Evolutionary conservation across 2,888 invertebrate genomes (phyloP).

Genomic region (Leucoptera coffeella): DNA sequence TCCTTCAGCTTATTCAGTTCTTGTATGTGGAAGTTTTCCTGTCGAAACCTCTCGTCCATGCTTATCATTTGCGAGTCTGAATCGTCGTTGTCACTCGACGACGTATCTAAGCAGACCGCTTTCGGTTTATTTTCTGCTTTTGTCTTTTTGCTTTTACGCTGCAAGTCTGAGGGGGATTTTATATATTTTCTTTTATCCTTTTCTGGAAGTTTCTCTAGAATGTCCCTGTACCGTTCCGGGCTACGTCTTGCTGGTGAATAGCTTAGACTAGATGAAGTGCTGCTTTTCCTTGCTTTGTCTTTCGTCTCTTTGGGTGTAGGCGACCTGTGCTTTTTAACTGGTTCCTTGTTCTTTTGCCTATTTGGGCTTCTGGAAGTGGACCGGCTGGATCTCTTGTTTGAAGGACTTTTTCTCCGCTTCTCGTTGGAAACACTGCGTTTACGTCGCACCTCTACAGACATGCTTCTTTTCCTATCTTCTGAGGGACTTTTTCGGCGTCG

Average conservation of each 20-base stretch:
- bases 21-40: constrained; percentile 55
- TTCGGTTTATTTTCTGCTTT: constrained; percentile 22
- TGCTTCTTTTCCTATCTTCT: constrained; percentile 10
- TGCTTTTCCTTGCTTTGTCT: no score
- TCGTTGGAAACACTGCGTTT: no score
- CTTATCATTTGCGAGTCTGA: constrained; percentile 49
- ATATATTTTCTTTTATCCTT: constrained; percentile 49
- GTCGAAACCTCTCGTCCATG: constrained; percentile 38
- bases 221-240: constrained; percentile 63
- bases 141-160: constrained; percentile 22
- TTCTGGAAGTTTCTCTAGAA: constrained; percentile 51
- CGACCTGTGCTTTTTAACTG: no score
- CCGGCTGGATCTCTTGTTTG: constrained; percentile 15
- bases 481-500: constrained; percentile 8
- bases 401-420: constrained; percentile 12
- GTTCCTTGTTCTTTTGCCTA: no score
- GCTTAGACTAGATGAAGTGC: constrained; percentile 54
- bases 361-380: constrained; percentile 31
- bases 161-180: constrained; percentile 29
- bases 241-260: constrained; percentile 64
- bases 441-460: no score
- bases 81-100: constrained; percentile 54
- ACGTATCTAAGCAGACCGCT: constrained; percentile 41
- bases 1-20: constrained; percentile 63
- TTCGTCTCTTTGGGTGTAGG: no score